Evolutionary conservation across 1,140 invertebrate genomes (phyloP).

Genomic region (Psix sp.): DNA sequence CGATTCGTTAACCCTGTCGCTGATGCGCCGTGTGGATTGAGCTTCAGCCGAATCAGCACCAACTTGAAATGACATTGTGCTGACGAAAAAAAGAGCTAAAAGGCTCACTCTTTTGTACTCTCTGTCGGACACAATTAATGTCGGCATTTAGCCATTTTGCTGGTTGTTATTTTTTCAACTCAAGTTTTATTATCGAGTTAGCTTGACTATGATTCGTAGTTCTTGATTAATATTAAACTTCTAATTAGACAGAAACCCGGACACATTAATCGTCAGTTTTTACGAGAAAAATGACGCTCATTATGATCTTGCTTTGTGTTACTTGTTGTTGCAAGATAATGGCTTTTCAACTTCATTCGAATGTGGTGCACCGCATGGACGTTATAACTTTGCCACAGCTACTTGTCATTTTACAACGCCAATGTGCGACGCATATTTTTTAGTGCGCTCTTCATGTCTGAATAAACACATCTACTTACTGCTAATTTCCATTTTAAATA

Average conservation of each 20-base stretch:
- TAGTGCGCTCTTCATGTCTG: constrained; percentile 39
- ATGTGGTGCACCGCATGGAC: constrained; percentile 10
- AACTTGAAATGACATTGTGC: constrained; percentile 49
- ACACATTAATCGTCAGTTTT: constrained; percentile 35
- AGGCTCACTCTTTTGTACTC: constrained; percentile 39
- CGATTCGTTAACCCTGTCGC: constrained; percentile 56
- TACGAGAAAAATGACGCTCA: constrained; percentile 34
- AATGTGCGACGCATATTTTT: constrained; percentile 38
- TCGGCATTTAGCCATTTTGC: constrained; percentile 42
- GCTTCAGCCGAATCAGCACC: constrained; percentile 53
- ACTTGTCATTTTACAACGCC: constrained; percentile 35
- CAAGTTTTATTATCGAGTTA: constrained; percentile 23
- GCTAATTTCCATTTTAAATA: no score
- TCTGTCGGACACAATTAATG: constrained; percentile 49
- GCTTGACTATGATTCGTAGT: constrained; percentile 11
- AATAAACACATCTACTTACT: constrained; percentile 27
- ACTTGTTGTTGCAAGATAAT: constrained; percentile 39
- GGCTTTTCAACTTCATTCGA: constrained; percentile 45
- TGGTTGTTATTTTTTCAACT: constrained; percentile 27
- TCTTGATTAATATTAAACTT: constrained; percentile 39
- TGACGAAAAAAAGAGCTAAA: constrained; percentile 33
- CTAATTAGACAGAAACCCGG: constrained; percentile 30
- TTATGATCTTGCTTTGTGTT: constrained; percentile 42
- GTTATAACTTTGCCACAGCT: constrained; percentile 33
- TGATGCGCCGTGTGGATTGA: constrained; percentile 51